Evolutionary conservation across 2,113 vertebrate genomes (phyloP).

Genomic region (Urocolius indicus): DNA sequence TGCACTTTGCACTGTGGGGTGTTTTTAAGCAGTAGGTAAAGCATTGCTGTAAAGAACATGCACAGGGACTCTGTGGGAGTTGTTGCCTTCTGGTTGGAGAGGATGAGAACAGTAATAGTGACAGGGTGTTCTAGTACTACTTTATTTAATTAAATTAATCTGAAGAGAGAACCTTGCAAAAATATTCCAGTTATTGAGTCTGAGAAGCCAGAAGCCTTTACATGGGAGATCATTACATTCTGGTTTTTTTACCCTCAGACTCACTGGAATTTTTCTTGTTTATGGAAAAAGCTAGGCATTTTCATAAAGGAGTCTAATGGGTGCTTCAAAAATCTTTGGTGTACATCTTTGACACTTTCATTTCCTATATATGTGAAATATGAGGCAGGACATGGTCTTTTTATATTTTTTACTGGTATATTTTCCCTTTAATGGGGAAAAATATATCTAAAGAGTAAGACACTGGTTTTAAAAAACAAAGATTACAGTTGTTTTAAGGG

Average conservation of each 20-base stretch:
- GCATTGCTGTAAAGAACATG: background rate
- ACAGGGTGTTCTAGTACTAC: slow-evolving; percentile 31
- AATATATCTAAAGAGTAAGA: background rate
- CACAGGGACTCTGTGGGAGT: background rate
- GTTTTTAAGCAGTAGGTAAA: slow-evolving; percentile 35
- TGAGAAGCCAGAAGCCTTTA: slow-evolving; percentile 15
- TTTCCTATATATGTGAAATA: background rate
- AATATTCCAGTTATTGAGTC: background rate
- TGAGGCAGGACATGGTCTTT: background rate
- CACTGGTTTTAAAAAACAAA: slow-evolving; percentile 6
- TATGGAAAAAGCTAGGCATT: background rate
- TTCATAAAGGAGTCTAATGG: slow-evolving; percentile 31
- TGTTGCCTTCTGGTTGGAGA: slow-evolving; percentile 20
- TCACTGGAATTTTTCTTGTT: background rate
- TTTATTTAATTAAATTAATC: slow-evolving; percentile 52
- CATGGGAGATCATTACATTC: background rate
- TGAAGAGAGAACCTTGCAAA: slow-evolving; percentile 14
- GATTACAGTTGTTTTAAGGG: slow-evolving; percentile 23
- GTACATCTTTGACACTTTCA: background rate
- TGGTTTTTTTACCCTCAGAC: background rate
- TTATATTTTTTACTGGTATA: background rate
- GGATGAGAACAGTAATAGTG: background rate
- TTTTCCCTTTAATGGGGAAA: slow-evolving; percentile 21
- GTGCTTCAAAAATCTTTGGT: background rate
- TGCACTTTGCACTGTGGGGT: background rate